Percentiles rank a stretch among this genome's conserved stretches.
These are phyloP conservation scores for Toxotes lorentzi DNA, from an alignment of 2,797 vertebrate genomes.

Conservation along the genomic window DNA sequence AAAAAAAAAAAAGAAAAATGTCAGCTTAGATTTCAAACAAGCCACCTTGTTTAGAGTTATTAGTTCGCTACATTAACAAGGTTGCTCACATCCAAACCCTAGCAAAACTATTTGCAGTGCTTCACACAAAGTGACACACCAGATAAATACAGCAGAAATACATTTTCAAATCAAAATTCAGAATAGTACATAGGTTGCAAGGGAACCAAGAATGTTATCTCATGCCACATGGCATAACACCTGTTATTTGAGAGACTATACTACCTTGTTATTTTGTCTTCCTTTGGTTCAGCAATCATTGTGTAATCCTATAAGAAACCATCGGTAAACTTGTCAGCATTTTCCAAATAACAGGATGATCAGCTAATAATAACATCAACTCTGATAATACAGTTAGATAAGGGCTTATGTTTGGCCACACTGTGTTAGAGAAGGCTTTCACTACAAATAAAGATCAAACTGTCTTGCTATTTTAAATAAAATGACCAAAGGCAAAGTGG, in stretches of 20 bases:
- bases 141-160: neutral
- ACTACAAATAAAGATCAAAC: neutral
- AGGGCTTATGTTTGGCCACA: neutral
- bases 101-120: neutral
- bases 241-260: neutral
- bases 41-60: neutral
- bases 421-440: neutral
- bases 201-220: neutral
- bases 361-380: neutral
- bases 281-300: slow-evolving; percentile 36
- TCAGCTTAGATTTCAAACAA: neutral
- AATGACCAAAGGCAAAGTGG: neutral
- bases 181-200: neutral
- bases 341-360: neutral
- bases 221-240: neutral
- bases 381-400: slow-evolving; percentile 35
- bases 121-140: neutral
- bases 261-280: slow-evolving; percentile 10
- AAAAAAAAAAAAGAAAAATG: neutral
- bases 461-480: too few relatives aligned
- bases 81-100: neutral
- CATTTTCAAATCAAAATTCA: neutral
- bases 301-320: slow-evolving; percentile 36
- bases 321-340: slow-evolving; percentile 13
- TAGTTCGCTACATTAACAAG: neutral